Evolutionary conservation across 2,888 invertebrate genomes (phyloP), one percentile per base, ranked within the genome.

Genomic region (Papilio protenor): DNA sequence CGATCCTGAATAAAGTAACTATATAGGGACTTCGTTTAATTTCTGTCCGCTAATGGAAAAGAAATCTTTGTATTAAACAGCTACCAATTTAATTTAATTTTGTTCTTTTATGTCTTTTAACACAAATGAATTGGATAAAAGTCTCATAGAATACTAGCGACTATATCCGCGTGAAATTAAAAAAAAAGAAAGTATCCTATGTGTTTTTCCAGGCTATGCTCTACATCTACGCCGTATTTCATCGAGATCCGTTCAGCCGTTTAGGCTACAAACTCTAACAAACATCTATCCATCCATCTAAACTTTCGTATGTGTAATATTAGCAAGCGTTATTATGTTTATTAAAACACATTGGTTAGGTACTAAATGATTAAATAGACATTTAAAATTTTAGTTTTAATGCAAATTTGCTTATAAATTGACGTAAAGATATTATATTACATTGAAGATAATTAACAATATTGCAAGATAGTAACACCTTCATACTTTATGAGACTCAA

Each of bases 1-100:
- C 79, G 76, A 80, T 77, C 78, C 79, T 81, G 79, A 78, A 82
- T 79, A 80, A 76, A 79, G 49, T 75, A 77, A 78, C 59, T 73
- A 75, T 52, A 74, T 49, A 18, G 27, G 74, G 78, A 71, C 59
- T 78, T 72, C 33, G 47, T 66, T 74, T 76, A 75, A 78, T 77
- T 78, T 75, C n/a, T 49, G n/a, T 64, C 55, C 55, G 5, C 27
- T 69, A 66, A 66, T 72, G 27, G 49, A 72, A 72, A 45, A 72
- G 47, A 69, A 74, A 77, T 74, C 57, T 76, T 21, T 45, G 12
- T n/a, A 40, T n/a, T 14, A 45, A 10, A 66, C 40, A 45, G 12
- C 40, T n/a, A 21, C 10, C 45, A 11, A 5, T 12, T 21, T 12
- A 45, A 69, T 69, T 40, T n/a, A 0, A 8, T 66, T 18, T 64